Evolutionary conservation across 2,113 vertebrate genomes (phyloP), one percentile per base, ranked within the genome.

Genomic region (Zapornia atra): DNA sequence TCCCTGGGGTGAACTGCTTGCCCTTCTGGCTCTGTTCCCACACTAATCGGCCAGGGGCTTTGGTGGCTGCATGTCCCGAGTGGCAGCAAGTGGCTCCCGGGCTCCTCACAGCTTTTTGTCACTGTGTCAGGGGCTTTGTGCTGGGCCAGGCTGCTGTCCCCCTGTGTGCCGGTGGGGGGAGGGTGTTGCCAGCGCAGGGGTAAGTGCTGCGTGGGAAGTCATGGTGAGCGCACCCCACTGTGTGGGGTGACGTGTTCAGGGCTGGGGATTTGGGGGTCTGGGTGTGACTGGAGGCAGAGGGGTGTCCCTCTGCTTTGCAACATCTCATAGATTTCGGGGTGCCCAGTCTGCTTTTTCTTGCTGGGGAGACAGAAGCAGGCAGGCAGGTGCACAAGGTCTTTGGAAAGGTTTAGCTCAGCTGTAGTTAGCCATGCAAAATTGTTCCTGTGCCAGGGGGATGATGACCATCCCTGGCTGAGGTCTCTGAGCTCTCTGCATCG

Each of bases 31-130:
- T 64, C 13, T 72, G 29, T 18, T 60, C 38, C 17, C 56, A 63
- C 44, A 20, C 11, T 69, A 31, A 38, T 29, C 1, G 2, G 3
- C 0, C 2, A 64, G 53, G 26, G 46, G 42, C 36, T 56, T 17
- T 14, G 22, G 31, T 44, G 36, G 31, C 12, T 29, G 7, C 25
- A 25, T 16, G n/a, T 34, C 20, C 40, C 6, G 1, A 3, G 20
- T 36, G 10, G 8, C 20, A 50, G 25, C 19, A 76, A 68, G 59
- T 3, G 8, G 59, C 17, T 72, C 56, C n/a, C 0, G 0, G 14
- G 15, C 9, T 46, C 16, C 68, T 34, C 16, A n/a, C 0, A 0
- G 15, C 53, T 21, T 24, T 46, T 15, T 61, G 64, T 34, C 20
- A 31, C 3, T 1, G 34, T 17, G 9, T 5, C 1, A 0, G 4